Conservation (phyloP, 2,113 vertebrate species). For the Reinhardtius hippoglossoides region DNA sequence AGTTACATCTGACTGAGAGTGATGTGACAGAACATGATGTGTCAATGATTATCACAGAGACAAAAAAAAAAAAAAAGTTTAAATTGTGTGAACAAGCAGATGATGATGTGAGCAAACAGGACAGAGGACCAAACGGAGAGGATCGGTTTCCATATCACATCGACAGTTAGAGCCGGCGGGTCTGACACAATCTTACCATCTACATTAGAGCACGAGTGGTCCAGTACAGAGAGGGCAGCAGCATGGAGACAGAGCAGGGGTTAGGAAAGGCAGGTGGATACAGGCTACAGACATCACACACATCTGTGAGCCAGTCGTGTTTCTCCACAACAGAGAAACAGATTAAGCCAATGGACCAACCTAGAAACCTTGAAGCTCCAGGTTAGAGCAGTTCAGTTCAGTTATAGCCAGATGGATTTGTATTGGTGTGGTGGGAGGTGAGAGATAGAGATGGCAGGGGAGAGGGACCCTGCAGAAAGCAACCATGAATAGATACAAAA, state of each 20-base stretch:
- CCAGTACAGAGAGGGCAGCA: constrained; percentile 43
- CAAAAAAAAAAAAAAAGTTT: neutral
- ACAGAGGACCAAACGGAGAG: neutral
- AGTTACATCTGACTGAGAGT: no score
- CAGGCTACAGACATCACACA: constrained; percentile 2
- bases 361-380: constrained; percentile 19
- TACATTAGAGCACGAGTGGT: constrained; percentile 60
- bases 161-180: neutral
- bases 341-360: neutral
- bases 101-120: neutral
- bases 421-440: neutral
- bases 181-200: constrained; percentile 75
- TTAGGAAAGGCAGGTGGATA: constrained; percentile 54
- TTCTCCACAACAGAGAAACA: no score
- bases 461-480: neutral
- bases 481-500: neutral
- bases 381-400: neutral
- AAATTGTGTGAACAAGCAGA: neutral
- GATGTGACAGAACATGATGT: neutral
- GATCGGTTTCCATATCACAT: neutral
- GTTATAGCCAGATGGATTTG: neutral
- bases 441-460: neutral
- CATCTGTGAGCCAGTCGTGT: neutral
- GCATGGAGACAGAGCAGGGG: constrained; percentile 67
- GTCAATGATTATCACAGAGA: neutral